Evolutionary conservation across 2,888 invertebrate genomes (phyloP).

Genomic region (Eilema caniola): DNA sequence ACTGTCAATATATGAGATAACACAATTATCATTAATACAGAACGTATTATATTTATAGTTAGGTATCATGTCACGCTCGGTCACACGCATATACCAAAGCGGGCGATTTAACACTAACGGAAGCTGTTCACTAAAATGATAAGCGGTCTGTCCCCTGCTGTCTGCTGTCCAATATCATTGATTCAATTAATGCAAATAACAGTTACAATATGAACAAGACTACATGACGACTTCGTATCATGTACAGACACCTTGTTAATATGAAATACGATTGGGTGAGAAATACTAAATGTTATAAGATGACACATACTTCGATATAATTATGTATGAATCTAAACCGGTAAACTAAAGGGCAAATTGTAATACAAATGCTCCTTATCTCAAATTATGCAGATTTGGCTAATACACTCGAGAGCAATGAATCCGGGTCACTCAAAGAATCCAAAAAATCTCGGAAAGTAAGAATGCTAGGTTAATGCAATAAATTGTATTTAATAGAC

Average conservation of each 20-base stretch:
- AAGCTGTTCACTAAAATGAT: slow-evolving; percentile 35
- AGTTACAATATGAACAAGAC: slow-evolving; percentile 35
- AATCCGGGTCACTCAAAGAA: too few relatives aligned
- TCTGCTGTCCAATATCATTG: slow-evolving; percentile 29
- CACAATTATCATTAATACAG: neutral
- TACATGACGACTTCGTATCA: slow-evolving; percentile 25
- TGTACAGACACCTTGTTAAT: slow-evolving; percentile 19
- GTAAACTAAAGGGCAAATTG: slow-evolving; percentile 9
- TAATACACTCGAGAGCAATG: too few relatives aligned
- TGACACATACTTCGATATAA: neutral
- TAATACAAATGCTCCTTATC: too few relatives aligned
- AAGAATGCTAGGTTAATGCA: too few relatives aligned
- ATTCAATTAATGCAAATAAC: slow-evolving; percentile 43
- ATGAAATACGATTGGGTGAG: slow-evolving; percentile 39
- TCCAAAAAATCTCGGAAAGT: too few relatives aligned
- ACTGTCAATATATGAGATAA: neutral
- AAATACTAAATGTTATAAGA: slow-evolving; percentile 9
- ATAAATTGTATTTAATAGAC: too few relatives aligned
- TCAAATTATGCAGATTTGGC: too few relatives aligned
- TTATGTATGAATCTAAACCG: neutral
- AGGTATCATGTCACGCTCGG: neutral
- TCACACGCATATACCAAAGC: slow-evolving; percentile 16
- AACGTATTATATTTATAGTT: neutral
- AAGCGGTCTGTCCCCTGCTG: slow-evolving; percentile 38
- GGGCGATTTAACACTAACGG: slow-evolving; percentile 34